Conservation (phyloP, 53 echinoderm and acorn worm species). For the Patiria pectinifera region DNA sequence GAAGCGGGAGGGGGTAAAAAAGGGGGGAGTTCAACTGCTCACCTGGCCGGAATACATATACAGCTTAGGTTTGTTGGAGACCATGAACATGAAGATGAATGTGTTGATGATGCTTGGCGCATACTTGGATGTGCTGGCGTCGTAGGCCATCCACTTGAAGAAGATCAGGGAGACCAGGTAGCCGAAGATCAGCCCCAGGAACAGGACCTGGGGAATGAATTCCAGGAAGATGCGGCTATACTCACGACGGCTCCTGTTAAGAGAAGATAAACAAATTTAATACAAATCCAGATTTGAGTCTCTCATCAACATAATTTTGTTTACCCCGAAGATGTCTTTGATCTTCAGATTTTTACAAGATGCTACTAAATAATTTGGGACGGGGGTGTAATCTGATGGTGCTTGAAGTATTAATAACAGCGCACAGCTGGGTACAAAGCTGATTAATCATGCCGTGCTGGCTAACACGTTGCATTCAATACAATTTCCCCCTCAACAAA, state of each 20-base stretch:
- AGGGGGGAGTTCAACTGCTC: not conserved
- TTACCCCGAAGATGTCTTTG: too few species aligned
- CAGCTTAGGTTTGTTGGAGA: slow-evolving; percentile 46
- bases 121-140: slow-evolving; percentile 37
- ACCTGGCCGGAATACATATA: slow-evolving; percentile 64
- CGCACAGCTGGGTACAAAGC: too few species aligned
- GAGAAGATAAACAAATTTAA: not conserved
- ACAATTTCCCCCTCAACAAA: too few species aligned
- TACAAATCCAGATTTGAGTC: too few species aligned
- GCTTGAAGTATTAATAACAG: too few species aligned
- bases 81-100: slow-evolving; percentile 92
- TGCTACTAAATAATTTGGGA: too few species aligned
- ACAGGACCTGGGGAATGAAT: slow-evolving; percentile 90
- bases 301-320: too few species aligned
- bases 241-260: slow-evolving; percentile 61
- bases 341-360: too few species aligned
- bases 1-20: not conserved
- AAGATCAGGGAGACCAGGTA: slow-evolving; percentile 90
- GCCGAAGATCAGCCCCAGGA: slow-evolving; percentile 88
- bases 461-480: too few species aligned
- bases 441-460: too few species aligned
- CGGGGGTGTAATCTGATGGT: too few species aligned
- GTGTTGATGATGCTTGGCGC: slow-evolving; percentile 92
- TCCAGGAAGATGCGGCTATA: slow-evolving; percentile 73
- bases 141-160: slow-evolving; percentile 86